Evolutionary conservation across 1,140 invertebrate species (phyloP).

Genomic region (Neuroterus valhalla): DNA sequence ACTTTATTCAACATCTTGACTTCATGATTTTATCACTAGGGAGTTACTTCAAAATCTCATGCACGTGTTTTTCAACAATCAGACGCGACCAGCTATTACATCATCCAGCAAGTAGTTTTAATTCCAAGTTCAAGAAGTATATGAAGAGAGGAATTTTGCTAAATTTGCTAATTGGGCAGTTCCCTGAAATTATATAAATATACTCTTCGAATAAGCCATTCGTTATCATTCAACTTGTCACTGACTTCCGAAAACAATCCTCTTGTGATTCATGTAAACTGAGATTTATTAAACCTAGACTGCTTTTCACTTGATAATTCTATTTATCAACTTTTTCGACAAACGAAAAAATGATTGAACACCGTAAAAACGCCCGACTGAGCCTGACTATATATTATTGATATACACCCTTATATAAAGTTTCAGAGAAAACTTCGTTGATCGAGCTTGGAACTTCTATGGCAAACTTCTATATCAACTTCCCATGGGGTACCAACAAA

Average conservation of each 20-base stretch:
- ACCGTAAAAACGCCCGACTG: no score
- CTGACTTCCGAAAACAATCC: slow-evolving; percentile 7
- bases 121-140: neutral
- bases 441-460: no score
- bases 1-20: no score
- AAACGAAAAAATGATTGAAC: no score
- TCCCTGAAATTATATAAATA: neutral
- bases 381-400: no score
- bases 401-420: no score
- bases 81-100: no score
- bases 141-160: neutral
- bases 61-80: no score
- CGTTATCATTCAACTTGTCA: slow-evolving; percentile 6
- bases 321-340: no score
- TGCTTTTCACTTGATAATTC: neutral
- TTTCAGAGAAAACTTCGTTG: no score
- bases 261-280: slow-evolving; percentile 3
- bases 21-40: no score
- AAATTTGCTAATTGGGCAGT: neutral
- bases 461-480: neutral
- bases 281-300: neutral
- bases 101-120: neutral
- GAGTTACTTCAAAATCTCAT: no score
- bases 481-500: neutral
- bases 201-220: slow-evolving; percentile 2